These are phyloP conservation scores for Tragelaphus strepsiceros DNA, from an alignment of 2,113 vertebrate species.

Conservation along the genomic window DNA sequence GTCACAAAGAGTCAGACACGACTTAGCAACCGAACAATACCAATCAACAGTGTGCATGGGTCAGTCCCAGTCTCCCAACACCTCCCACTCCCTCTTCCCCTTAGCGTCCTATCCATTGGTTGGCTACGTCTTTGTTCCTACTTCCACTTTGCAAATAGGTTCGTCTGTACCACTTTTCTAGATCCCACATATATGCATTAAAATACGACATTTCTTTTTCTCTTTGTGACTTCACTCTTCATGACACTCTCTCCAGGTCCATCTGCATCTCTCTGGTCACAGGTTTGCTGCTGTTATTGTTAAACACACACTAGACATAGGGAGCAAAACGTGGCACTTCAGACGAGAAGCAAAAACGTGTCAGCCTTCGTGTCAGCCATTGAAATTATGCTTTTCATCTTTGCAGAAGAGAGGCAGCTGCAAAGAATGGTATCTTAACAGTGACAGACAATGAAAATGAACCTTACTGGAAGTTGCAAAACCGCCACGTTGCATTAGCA, in stretches of 20 bases:
- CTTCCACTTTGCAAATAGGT: neutral
- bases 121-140: neutral
- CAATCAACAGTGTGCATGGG: rapidly evolving
- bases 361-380: neutral
- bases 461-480: slow-evolving; percentile 78
- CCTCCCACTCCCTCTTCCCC: neutral
- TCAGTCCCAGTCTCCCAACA: neutral
- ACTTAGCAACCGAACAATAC: neutral
- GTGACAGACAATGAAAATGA: slow-evolving; percentile 75
- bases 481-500: slow-evolving; percentile 71
- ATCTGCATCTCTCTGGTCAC: neutral
- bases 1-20: neutral
- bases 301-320: neutral
- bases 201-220: neutral
- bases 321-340: neutral
- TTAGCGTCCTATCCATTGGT: neutral
- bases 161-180: neutral
- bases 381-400: neutral
- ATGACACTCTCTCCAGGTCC: neutral
- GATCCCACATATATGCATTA: neutral
- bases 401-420: slow-evolving; percentile 65
- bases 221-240: neutral
- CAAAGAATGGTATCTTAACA: slow-evolving; percentile 73
- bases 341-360: neutral
- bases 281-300: neutral